A percentile compares a stretch with the other conserved stretches of the same genome.
phyloP scores from a whole-genome alignment of 2,113 vertebrate species.

The Neodon shergylaensis region DNA sequence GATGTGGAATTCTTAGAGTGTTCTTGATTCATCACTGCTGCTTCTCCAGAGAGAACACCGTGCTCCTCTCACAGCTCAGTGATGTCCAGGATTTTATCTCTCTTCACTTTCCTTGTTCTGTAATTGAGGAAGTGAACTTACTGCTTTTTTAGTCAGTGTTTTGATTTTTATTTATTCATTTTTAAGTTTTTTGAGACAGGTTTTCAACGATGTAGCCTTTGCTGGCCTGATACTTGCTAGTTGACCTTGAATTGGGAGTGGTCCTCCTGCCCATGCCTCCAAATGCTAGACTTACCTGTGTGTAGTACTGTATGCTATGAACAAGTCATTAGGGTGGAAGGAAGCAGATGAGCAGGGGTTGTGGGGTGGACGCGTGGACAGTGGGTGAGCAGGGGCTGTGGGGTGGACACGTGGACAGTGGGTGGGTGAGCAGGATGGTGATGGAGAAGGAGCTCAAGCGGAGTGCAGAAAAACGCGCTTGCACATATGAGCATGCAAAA shows the following conservation, averaged over 20 bases:
- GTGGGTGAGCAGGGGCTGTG: background rate
- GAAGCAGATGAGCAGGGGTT: background rate
- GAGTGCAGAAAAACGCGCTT: background rate
- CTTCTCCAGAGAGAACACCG: background rate
- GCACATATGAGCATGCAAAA: background rate
- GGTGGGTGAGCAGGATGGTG: background rate
- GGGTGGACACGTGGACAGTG: too few relatives aligned
- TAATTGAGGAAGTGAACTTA: background rate
- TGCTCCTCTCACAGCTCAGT: background rate
- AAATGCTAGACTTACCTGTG: background rate
- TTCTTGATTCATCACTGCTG: background rate
- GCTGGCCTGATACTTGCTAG: too few relatives aligned
- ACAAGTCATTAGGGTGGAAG: background rate
- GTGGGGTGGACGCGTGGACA: background rate
- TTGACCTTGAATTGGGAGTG: background rate
- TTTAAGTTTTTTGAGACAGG: background rate
- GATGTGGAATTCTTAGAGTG: background rate
- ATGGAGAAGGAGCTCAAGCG: background rate
- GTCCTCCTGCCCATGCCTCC: background rate
- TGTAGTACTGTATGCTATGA: background rate
- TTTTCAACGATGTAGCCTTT: background rate
- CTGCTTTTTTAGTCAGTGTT: background rate
- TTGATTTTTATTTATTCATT: background rate
- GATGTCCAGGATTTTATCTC: background rate
- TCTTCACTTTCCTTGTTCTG: background rate